A percentile compares a stretch with the other conserved stretches of the same genome.
These are phyloP conservation scores for Hyppa rectilinea DNA, from an alignment of 2,888 invertebrate genomes.

Conservation along the genomic window DNA sequence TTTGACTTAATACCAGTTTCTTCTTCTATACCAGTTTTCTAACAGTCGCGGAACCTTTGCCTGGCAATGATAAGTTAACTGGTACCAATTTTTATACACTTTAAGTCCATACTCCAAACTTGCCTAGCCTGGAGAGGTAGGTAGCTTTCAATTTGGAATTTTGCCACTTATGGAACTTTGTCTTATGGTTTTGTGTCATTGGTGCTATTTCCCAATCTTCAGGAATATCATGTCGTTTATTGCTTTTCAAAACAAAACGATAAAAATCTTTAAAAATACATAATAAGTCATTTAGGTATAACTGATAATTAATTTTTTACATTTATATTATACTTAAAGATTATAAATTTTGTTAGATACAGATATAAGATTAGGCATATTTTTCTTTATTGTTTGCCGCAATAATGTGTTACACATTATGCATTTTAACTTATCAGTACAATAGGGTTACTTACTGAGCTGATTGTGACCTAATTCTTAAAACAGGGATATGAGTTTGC, in stretches of 20 bases:
- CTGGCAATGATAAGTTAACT: neutral
- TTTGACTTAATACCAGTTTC: no score
- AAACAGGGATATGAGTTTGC: neutral
- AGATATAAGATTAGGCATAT: constrained; percentile 53
- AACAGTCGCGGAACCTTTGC: no score
- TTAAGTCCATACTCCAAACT: neutral
- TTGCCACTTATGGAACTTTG: no score
- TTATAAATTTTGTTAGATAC: constrained; percentile 54
- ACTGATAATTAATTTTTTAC: constrained; percentile 60
- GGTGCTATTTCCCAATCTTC: constrained; percentile 4
- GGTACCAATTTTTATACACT: neutral
- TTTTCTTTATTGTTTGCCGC: constrained; percentile 59
- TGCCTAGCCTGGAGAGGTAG: no score
- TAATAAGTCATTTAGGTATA: constrained; percentile 19
- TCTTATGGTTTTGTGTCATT: neutral
- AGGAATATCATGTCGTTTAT: constrained; percentile 5
- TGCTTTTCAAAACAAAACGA: constrained; percentile 37
- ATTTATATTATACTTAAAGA: constrained; percentile 51
- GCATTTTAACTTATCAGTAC: constrained; percentile 48
- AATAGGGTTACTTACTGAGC: constrained; percentile 17
- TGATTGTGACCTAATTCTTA: constrained; percentile 20
- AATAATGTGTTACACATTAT: constrained; percentile 38
- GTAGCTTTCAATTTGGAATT: neutral
- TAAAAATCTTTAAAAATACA: constrained; percentile 33
- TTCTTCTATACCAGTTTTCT: no score